A percentile compares a stretch with the other conserved stretches of the same genome.
Evolutionary conservation across 1,140 invertebrate species (phyloP).

Genomic region (Atopsyche davidsoni): DNA sequence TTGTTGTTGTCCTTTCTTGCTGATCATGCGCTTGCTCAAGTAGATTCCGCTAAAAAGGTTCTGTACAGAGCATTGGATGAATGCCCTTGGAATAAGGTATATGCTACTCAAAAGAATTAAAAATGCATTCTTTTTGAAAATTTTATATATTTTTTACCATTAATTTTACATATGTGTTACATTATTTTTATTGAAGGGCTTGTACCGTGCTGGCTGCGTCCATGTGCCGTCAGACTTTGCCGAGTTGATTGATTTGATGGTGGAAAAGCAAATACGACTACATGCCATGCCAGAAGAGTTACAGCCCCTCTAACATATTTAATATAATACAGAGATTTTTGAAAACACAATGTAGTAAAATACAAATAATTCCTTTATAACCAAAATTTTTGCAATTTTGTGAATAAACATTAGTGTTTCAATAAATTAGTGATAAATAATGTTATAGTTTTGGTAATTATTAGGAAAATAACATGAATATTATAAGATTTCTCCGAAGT

Average conservation of each 20-base stretch:
- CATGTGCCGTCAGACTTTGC: conserved; percentile 48
- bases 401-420: no score
- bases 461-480: no score
- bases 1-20: conserved; percentile 31
- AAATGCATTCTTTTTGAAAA: neutral
- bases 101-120: neutral
- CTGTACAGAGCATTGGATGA: conserved; percentile 52
- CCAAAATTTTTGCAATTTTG: no score
- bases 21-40: conserved; percentile 29
- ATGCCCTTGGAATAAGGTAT: conserved; percentile 64
- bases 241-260: conserved; percentile 63
- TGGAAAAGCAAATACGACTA: conserved; percentile 63
- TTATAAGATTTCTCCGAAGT: no score
- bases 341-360: no score
- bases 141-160: conserved; percentile 4
- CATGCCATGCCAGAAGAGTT: conserved; percentile 66
- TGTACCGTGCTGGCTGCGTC: conserved; percentile 49
- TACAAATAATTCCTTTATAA: no score
- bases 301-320: conserved; percentile 17
- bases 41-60: conserved; percentile 35
- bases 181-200: conserved; percentile 36
- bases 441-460: no score
- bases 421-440: no score
- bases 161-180: neutral
- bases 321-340: no score